Conservation (phyloP, 1,140 invertebrate genomes). For the Leptoteleia sp. region DNA sequence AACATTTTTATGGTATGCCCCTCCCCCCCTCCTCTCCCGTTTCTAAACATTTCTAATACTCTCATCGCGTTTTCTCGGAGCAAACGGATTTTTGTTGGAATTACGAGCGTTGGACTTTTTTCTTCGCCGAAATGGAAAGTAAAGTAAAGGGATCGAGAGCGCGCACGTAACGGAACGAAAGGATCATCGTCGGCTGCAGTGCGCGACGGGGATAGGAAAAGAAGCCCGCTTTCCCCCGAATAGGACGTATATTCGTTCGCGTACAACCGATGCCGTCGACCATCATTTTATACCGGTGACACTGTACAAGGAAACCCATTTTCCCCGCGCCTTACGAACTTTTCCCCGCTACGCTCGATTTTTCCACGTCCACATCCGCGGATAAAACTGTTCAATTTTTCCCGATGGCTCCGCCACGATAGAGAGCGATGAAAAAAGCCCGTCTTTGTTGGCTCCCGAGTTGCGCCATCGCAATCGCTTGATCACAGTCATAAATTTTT, state of each 20-base stretch:
- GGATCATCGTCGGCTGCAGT: slow-evolving; percentile 35
- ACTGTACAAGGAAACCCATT: slow-evolving; percentile 39
- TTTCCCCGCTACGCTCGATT: slow-evolving; percentile 27
- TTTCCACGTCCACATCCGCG: slow-evolving; percentile 19
- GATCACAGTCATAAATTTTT: too few species aligned
- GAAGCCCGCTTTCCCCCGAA: slow-evolving; percentile 22
- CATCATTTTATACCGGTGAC: slow-evolving; percentile 42
- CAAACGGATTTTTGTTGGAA: slow-evolving; percentile 38
- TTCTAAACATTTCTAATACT: slow-evolving; percentile 45
- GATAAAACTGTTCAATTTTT: slow-evolving; percentile 6
- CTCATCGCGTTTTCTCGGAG: slow-evolving; percentile 30
- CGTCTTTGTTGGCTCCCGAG: too few species aligned
- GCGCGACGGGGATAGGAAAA: slow-evolving; percentile 45
- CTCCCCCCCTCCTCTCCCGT: slow-evolving; percentile 1
- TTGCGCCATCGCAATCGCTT: too few species aligned
- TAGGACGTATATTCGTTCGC: slow-evolving; percentile 42
- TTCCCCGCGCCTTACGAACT: slow-evolving; percentile 20
- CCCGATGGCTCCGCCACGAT: not conserved
- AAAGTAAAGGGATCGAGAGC: slow-evolving; percentile 58
- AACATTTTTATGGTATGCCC: slow-evolving; percentile 29
- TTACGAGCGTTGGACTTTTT: slow-evolving; percentile 41
- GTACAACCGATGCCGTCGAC: slow-evolving; percentile 32
- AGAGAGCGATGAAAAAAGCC: not conserved
- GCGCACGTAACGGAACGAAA: slow-evolving; percentile 45
- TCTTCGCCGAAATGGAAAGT: slow-evolving; percentile 55